Percentiles rank a stretch among this genome's conserved stretches.
phyloP scores from a whole-genome alignment of 2,113 vertebrate genomes.

The Seriola aureovittata region DNA sequence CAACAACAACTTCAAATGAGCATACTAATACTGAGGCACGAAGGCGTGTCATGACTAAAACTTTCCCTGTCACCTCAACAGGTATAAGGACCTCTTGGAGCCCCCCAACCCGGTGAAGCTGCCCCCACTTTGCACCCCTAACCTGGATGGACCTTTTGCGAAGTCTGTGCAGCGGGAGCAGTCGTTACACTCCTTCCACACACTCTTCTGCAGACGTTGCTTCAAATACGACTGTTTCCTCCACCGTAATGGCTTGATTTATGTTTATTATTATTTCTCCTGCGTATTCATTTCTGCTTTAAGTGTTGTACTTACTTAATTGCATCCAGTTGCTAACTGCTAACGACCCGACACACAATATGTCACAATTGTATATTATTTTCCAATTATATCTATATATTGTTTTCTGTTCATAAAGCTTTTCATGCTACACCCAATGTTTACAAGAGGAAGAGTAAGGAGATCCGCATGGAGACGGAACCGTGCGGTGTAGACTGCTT shows the following conservation, averaged over 20 bases:
- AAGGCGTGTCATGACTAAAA: neutral
- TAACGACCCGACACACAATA: no score
- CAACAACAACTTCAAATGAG: neutral
- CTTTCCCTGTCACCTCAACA: conserved; percentile 61
- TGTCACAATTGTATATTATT: no score
- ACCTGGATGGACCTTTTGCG: conserved; percentile 95
- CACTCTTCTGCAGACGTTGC: conserved; percentile 97
- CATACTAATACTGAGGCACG: neutral
- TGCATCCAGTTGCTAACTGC: no score
- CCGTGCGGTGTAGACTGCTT: conserved; percentile 97
- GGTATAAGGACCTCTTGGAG: conserved; percentile 95
- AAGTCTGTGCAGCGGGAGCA: conserved; percentile 98
- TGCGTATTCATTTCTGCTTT: neutral
- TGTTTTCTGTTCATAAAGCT: conserved; percentile 83
- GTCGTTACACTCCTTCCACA: conserved; percentile 98
- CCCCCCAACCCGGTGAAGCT: conserved; percentile 90
- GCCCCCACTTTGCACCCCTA: conserved; percentile 96
- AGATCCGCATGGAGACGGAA: conserved; percentile 95
- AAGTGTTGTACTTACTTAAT: no score
- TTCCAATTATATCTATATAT: no score
- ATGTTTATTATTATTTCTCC: neutral
- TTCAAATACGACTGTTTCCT: conserved; percentile 99
- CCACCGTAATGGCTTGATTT: conserved; percentile 87
- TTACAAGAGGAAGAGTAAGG: conserved; percentile 97
- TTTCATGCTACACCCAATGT: conserved; percentile 97